Conservation (phyloP, 2,113 vertebrate species). For the Engystomops pustulosus region DNA sequence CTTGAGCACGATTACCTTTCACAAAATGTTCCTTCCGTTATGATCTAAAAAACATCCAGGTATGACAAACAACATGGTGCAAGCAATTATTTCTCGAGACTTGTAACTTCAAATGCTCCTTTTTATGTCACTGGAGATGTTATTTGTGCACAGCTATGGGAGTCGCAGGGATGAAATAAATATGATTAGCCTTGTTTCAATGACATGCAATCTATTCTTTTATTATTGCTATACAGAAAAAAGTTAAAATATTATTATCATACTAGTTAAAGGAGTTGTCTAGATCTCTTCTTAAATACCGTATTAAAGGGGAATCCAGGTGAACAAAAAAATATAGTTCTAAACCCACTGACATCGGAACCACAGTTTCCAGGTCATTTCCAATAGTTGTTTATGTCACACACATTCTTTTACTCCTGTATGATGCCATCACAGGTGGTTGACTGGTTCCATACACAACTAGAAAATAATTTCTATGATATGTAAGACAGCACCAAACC, state of each 20-base stretch:
- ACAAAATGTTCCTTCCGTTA: slow-evolving; percentile 22
- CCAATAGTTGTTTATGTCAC: too few relatives aligned
- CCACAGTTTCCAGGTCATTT: too few relatives aligned
- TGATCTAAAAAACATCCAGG: slow-evolving; percentile 20
- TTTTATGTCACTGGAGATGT: slow-evolving; percentile 25
- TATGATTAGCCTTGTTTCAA: not conserved
- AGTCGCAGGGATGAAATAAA: not conserved
- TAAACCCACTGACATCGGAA: too few relatives aligned
- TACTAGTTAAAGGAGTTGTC: too few relatives aligned
- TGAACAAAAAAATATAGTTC: too few relatives aligned
- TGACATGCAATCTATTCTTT: not conserved
- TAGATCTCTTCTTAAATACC: too few relatives aligned
- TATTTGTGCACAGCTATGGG: not conserved
- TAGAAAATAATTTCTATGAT: too few relatives aligned
- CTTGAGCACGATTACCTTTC: slow-evolving; percentile 9
- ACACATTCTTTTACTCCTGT: too few relatives aligned
- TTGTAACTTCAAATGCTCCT: slow-evolving; percentile 10
- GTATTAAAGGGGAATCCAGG: too few relatives aligned
- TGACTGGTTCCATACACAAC: too few relatives aligned
- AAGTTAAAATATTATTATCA: not conserved
- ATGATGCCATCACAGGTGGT: too few relatives aligned
- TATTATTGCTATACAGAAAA: not conserved
- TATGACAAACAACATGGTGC: slow-evolving; percentile 4
- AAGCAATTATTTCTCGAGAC: not conserved
- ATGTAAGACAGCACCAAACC: too few relatives aligned